These are phyloP conservation scores for Zaprionus camerounensis DNA, from an alignment of 1,140 invertebrate species.

Conservation along the genomic window DNA sequence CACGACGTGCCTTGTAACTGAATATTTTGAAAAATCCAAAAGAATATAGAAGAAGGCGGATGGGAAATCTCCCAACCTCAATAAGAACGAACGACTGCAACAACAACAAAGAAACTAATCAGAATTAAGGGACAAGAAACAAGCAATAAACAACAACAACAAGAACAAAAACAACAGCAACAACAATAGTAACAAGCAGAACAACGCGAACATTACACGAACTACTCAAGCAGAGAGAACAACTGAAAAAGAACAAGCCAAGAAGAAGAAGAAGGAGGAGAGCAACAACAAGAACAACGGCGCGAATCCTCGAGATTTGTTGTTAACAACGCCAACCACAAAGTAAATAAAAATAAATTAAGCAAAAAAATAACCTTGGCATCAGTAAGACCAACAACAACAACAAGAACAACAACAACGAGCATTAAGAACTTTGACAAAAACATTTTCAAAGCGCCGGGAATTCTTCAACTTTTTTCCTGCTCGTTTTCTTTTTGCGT, in stretches of 20 bases:
- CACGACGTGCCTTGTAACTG: slow-evolving; percentile 58
- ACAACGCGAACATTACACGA: slow-evolving; percentile 7
- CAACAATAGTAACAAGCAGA: neutral
- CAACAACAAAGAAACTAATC: slow-evolving; percentile 13
- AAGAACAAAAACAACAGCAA: neutral
- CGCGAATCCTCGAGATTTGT: slow-evolving; percentile 15
- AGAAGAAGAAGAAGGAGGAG: neutral
- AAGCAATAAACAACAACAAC: slow-evolving; percentile 20
- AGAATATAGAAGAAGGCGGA: neutral
- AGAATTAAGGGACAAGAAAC: neutral
- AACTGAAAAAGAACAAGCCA: neutral
- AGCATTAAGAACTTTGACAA: slow-evolving; percentile 28
- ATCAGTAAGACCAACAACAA: slow-evolving; percentile 39
- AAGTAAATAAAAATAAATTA: slow-evolving; percentile 51
- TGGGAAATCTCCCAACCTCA: neutral
- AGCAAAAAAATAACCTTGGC: slow-evolving; percentile 40
- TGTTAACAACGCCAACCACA: slow-evolving; percentile 20
- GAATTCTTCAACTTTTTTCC: slow-evolving; percentile 28
- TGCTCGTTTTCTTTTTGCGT: slow-evolving; percentile 13
- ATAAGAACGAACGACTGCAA: neutral
- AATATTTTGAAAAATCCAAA: slow-evolving; percentile 21
- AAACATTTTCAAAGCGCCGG: slow-evolving; percentile 24
- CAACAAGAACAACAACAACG: slow-evolving; percentile 1
- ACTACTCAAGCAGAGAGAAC: neutral
- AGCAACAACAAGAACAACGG: slow-evolving; percentile 11